These are phyloP conservation scores for Clarias gariepinus DNA, from an alignment of 2,113 vertebrate species.

Conservation along the genomic window DNA sequence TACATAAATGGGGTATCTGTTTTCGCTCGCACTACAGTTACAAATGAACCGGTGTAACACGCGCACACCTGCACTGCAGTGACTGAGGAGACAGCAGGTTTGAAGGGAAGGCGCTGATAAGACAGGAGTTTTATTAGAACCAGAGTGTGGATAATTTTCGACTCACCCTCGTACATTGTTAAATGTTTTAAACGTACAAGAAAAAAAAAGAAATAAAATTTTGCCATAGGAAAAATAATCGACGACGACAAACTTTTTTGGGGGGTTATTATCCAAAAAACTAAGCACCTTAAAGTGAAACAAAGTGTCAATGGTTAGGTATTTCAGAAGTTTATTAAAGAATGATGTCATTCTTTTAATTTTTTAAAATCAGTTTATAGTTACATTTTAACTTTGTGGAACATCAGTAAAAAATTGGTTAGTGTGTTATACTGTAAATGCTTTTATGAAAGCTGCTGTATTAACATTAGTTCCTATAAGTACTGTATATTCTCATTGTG, in stretches of 20 bases:
- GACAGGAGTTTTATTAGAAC: too few species aligned
- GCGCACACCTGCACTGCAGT: too few species aligned
- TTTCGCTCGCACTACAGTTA: too few species aligned
- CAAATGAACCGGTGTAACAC: too few species aligned
- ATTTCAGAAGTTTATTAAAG: not conserved
- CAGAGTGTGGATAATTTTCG: too few species aligned
- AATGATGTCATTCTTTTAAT: not conserved
- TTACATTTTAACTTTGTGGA: not conserved
- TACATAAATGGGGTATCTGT: too few species aligned
- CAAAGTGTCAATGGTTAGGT: not conserved
- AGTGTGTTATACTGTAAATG: not conserved
- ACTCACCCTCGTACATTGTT: not conserved
- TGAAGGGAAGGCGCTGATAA: too few species aligned
- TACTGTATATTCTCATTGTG: not conserved
- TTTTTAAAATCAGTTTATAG: not conserved
- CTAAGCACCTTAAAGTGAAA: not conserved
- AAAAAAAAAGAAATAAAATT: not conserved
- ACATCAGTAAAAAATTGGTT: not conserved
- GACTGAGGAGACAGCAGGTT: too few species aligned
- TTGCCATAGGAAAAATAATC: not conserved
- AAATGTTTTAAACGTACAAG: not conserved
- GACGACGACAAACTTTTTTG: not conserved
- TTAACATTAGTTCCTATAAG: not conserved
- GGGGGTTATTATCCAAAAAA: not conserved
- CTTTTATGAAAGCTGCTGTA: not conserved